A percentile compares a stretch with the other conserved stretches of the same genome.
phyloP scores from a whole-genome alignment of 1,140 invertebrate genomes.

The Hycleus cichorii region DNA sequence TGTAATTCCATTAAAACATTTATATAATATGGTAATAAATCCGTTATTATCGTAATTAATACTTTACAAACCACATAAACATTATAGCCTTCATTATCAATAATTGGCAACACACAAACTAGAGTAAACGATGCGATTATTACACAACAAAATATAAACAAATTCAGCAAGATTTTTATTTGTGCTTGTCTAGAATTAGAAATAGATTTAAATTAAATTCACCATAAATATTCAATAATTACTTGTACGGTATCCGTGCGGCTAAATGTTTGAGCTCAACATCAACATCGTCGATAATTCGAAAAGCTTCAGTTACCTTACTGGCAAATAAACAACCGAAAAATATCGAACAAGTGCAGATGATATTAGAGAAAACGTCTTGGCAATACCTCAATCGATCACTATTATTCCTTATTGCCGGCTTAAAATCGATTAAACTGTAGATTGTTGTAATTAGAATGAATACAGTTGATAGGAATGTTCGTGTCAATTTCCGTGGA shows the following conservation, averaged over 20 bases:
- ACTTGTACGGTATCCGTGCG: conserved; percentile 19
- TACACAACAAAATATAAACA: neutral
- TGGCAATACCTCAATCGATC: conserved; percentile 9
- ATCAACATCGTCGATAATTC: conserved; percentile 19
- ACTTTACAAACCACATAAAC: neutral
- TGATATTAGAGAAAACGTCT: conserved; percentile 4
- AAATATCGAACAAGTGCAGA: conserved; percentile 1
- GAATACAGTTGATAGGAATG: too few species aligned
- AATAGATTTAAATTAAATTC: neutral
- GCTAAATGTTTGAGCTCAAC: conserved; percentile 16
- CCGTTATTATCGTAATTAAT: conserved; percentile 1
- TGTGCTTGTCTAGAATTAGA: conserved; percentile 4
- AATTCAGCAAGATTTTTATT: conserved; percentile 4
- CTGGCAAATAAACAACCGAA: conserved; percentile 15
- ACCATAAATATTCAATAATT: neutral
- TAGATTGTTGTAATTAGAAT: too few species aligned
- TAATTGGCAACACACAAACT: neutral
- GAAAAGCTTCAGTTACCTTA: conserved; percentile 16
- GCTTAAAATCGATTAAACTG: too few species aligned
- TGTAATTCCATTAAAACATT: conserved; percentile 18
- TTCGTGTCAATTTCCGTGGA: too few species aligned
- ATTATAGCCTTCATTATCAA: neutral
- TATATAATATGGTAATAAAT: conserved; percentile 10
- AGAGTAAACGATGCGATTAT: neutral
- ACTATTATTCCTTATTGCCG: too few species aligned